Conservation (phyloP, 1,140 invertebrate genomes). For the Drosophila chauvacae region DNA sequence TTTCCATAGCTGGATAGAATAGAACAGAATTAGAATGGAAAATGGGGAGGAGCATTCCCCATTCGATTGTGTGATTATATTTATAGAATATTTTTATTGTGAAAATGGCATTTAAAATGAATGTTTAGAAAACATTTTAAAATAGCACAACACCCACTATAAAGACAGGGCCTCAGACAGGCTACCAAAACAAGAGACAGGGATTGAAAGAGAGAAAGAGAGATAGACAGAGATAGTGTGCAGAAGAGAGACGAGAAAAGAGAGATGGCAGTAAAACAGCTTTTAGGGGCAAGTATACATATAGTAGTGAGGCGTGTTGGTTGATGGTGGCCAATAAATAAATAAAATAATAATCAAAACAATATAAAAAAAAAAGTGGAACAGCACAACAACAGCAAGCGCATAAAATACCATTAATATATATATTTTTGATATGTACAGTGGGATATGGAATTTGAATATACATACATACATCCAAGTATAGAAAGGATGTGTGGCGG, state of each 20-base stretch:
- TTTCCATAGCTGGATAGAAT: not conserved
- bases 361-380: slow-evolving; percentile 33
- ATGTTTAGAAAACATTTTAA: slow-evolving; percentile 70
- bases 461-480: slow-evolving; percentile 27
- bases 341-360: slow-evolving; percentile 20
- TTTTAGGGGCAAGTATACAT: slow-evolving; percentile 27
- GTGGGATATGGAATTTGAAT: slow-evolving; percentile 19
- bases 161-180: slow-evolving; percentile 17
- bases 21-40: not conserved
- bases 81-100: slow-evolving; percentile 54
- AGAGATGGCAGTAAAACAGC: slow-evolving; percentile 9
- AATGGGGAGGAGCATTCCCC: not conserved
- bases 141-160: slow-evolving; percentile 37
- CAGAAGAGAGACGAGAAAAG: slow-evolving; percentile 15
- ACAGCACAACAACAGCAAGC: slow-evolving; percentile 71
- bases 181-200: slow-evolving; percentile 17
- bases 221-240: slow-evolving; percentile 28
- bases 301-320: not conserved
- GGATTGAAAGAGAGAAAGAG: slow-evolving; percentile 6
- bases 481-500: slow-evolving; percentile 16
- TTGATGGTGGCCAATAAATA: slow-evolving; percentile 25
- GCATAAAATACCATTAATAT: slow-evolving; percentile 63
- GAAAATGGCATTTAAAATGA: slow-evolving; percentile 65
- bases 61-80: slow-evolving; percentile 19
- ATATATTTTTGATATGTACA: slow-evolving; percentile 34